Evolutionary conservation across 2,888 invertebrate genomes (phyloP), one percentile per base, ranked within the genome.

Genomic region (Drosophila mercatorum): DNA sequence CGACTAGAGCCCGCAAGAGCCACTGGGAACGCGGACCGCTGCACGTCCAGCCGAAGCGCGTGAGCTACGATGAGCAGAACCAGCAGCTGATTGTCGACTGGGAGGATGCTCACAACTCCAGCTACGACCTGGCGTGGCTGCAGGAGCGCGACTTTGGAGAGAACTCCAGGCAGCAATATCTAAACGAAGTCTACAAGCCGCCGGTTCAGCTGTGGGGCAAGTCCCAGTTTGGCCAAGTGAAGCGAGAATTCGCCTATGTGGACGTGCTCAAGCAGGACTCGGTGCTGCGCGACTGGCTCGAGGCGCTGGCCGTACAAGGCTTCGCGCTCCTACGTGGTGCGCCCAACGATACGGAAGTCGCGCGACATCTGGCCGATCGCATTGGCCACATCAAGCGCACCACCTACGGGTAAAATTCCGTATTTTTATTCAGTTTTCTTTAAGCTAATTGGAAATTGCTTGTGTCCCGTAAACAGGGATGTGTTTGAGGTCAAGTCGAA

Each of bases 381-480:
- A 94, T 96, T 72, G 96, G 95, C 5, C 96, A 96, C 84, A 94
- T 95, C 26, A 95, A 95, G 81, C 93, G 93, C 75, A 96, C 96
- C 2, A 96, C 96, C 90, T 96, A 96, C 87, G 96, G 96, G 94
- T 94, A 91, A 83, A 75, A 53, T 11, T 3, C 31, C n/a, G 4
- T 3, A 14, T 12, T n/a, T 1, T 0, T 34, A 34, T 14, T 34
- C 7, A 10, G 43, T 12, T 2, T 34, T 34, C 8, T 11, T 22
- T 22, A 6, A 22, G 17, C 3, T 26, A 34, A 44, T 41, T 31
- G 8, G 43, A 58, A n/a, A 22, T 10, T n/a, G 17, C 43, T 12
- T 22, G 7, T 7, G 11, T 28, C 31, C 14, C 14, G 4, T n/a
- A 2, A 1, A 71, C 0, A 95, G 95, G 0, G 94, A 95, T 51